phyloP scores from a whole-genome alignment of 2,888 invertebrate genomes.

The Emesis furor region DNA sequence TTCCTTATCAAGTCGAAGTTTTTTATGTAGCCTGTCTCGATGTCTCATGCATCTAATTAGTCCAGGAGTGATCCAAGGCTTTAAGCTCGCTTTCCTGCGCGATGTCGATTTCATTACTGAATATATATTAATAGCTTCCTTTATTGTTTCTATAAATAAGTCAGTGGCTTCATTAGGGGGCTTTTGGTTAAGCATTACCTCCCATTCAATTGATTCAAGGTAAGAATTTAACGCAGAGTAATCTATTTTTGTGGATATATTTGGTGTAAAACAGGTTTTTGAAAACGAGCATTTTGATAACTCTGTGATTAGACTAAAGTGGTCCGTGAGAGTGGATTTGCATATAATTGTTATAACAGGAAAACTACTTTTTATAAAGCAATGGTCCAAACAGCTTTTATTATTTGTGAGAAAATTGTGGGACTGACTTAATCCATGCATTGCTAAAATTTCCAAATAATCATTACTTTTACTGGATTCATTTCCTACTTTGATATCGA shows the following conservation, averaged over 20 bases:
- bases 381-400: background rate
- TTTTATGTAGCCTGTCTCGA: too few species aligned
- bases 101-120: background rate
- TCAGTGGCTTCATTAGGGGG: background rate
- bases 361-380: background rate
- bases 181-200: background rate
- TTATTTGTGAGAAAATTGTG: slow-evolving; percentile 5
- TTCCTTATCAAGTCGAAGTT: too few species aligned
- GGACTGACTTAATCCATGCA: background rate
- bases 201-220: background rate
- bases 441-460: background rate
- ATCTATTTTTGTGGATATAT: background rate
- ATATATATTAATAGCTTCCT: background rate
- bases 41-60: too few species aligned
- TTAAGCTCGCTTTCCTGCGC: background rate
- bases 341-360: background rate
- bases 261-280: background rate
- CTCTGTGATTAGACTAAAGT: background rate
- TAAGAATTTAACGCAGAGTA: background rate
- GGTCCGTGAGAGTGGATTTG: background rate
- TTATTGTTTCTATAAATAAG: background rate
- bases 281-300: background rate
- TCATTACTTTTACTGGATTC: background rate
- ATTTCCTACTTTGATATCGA: background rate
- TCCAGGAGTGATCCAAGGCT: background rate